Evolutionary conservation across 2,888 invertebrate genomes (phyloP), one percentile per base, ranked within the genome.

Genomic region (Pyralis farinalis): DNA sequence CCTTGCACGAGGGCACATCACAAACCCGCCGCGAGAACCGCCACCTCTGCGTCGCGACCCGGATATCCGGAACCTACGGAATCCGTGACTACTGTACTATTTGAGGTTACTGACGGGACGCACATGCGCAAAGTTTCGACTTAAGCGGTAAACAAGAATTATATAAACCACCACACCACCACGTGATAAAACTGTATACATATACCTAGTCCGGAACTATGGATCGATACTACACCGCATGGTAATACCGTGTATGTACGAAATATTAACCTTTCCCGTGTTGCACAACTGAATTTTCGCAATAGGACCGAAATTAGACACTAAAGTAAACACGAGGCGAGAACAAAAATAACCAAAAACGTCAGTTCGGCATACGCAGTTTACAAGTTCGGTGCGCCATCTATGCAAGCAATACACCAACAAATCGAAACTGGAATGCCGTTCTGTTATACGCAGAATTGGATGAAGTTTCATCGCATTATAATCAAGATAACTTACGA

Each of bases 331-430:
- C 89, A 89, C 88, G 89, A 89, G 89, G 88, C 83, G 78, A 88
- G 87, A 87, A 88, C 80, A 86, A 86, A 89, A 88, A 88, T 89
- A 89, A 89, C 89, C 89, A 89, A 89, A 89, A 89, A 89, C 86
- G 89, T 89, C 89, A 87, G 74, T 77, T 79, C 81, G 73, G 80
- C 78, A 79, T 83, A 87, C 86, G 89, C 88, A 87, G 84, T 88
- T 83, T 84, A 82, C 78, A 80, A 81, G 79, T 71, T 69, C 70
- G 74, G 69, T 73, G 80, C 87, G 88, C 87, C 88, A 87, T 87
- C 88, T 88, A 80, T 77, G 67, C 72, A 71, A 71, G 66, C 72
- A 71, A 72, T 66, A 69, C 59, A 74, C 61, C 65, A 78, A 79
- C 76, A 81, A 82, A 70, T 64, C 58, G 63, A 71, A 70, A 39